Evolutionary conservation across 37 sponge, comb jelly and placozoan species (phyloP).

Genomic region (Haliclona indistincta): DNA sequence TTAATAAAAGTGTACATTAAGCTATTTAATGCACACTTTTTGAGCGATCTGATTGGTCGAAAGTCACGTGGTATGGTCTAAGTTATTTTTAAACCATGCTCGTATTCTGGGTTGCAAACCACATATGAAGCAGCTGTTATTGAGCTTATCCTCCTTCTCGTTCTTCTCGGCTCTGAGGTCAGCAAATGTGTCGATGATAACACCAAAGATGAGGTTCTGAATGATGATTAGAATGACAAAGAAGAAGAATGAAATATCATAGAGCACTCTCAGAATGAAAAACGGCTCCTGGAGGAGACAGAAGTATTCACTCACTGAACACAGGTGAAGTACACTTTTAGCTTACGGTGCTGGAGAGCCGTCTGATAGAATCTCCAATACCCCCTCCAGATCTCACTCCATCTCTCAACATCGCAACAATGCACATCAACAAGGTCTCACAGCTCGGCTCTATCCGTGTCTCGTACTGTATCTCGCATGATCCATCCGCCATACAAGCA

Average conservation of each 20-base stretch:
- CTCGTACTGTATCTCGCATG: background rate
- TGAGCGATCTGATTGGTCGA: too few species aligned
- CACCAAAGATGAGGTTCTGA: constrained; percentile 98
- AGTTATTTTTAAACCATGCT: too few species aligned
- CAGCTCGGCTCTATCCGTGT: constrained; percentile 70
- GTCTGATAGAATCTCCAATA: constrained; percentile 93
- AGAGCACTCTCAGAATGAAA: constrained; percentile 75
- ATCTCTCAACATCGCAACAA: constrained; percentile 90
- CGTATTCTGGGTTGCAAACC: too few species aligned
- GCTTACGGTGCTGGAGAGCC: constrained; percentile 75
- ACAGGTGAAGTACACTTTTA: background rate
- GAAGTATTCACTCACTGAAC: background rate
- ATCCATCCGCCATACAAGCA: background rate
- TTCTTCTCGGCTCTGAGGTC: constrained; percentile 90
- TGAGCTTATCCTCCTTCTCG: constrained; percentile 80
- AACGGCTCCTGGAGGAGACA: constrained; percentile 53
- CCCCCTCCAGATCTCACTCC: constrained; percentile 96
- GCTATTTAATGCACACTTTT: too few species aligned
- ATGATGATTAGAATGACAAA: constrained; percentile 96
- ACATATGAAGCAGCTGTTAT: constrained; percentile 97
- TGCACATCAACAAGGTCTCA: constrained; percentile 93
- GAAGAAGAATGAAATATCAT: constrained; percentile 91
- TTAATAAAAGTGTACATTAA: too few species aligned
- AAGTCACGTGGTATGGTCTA: too few species aligned
- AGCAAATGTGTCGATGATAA: constrained; percentile 99